These are phyloP conservation scores for Telmatherina bonti DNA, from an alignment of 2,797 vertebrate genomes.

Conservation along the genomic window DNA sequence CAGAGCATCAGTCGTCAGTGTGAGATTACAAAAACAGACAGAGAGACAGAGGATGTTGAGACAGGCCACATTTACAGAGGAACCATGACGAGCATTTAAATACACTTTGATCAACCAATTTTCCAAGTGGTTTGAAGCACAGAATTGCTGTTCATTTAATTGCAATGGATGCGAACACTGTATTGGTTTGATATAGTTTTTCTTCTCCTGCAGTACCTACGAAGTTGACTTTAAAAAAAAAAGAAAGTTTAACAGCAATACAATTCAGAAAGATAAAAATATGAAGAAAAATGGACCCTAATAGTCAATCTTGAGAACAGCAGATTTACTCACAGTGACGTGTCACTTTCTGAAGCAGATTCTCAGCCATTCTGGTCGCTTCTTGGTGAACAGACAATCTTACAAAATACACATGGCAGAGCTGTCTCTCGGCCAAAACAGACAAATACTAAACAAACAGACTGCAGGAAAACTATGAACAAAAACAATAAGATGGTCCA, in stretches of 20 bases:
- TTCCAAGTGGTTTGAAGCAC: not conserved
- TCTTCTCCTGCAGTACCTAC: not conserved
- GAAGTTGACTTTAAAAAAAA: not conserved
- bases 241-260: not conserved
- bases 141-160: not conserved
- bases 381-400: slow-evolving; percentile 51
- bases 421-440: slow-evolving; percentile 43
- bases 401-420: slow-evolving; percentile 52
- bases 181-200: not conserved
- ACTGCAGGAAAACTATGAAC: slow-evolving; percentile 35
- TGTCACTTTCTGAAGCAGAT: slow-evolving; percentile 45
- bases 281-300: not conserved
- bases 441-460: slow-evolving; percentile 46
- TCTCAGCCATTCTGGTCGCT: slow-evolving; percentile 45
- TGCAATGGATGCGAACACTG: not conserved
- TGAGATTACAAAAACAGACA: not conserved
- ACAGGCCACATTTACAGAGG: not conserved
- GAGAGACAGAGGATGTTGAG: not conserved
- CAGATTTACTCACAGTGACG: slow-evolving; percentile 12
- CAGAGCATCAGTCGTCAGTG: not conserved
- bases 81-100: not conserved
- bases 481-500: slow-evolving; percentile 50
- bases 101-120: not conserved
- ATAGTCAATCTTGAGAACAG: slow-evolving; percentile 15
- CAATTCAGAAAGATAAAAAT: not conserved